These are phyloP conservation scores for Pseudomyrmex dendroicus DNA, from an alignment of 1,140 invertebrate genomes.

Conservation along the genomic window DNA sequence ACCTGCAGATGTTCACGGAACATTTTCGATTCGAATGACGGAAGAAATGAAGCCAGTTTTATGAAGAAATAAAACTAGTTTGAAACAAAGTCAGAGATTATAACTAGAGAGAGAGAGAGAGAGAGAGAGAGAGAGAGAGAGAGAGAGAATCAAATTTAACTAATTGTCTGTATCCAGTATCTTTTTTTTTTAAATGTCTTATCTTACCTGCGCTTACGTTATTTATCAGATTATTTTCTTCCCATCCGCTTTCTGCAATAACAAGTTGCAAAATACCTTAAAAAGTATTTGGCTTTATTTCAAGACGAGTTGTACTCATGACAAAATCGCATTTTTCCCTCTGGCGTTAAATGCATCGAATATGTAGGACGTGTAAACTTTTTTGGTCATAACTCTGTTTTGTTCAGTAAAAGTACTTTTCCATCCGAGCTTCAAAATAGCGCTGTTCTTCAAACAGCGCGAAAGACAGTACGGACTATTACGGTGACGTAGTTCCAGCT, in stretches of 20 bases:
- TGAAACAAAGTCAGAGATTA: no score
- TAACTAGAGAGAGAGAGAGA: no score
- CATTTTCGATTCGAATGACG: no score
- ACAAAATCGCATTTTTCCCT: constrained; percentile 1
- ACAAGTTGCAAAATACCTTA: constrained; percentile 16
- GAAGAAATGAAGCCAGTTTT: no score
- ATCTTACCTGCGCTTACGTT: not conserved
- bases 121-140: no score
- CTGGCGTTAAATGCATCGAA: constrained; percentile 19
- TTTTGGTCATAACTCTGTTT: constrained; percentile 14
- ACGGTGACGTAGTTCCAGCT: not conserved
- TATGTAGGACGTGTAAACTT: not conserved
- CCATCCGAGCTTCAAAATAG: constrained; percentile 12
- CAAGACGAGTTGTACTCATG: constrained; percentile 33
- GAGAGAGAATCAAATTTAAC: no score
- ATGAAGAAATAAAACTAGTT: no score
- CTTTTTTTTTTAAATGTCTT: constrained; percentile 3
- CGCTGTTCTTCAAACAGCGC: not conserved
- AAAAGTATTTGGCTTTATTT: constrained; percentile 29
- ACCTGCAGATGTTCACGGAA: no score
- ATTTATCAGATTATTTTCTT: not conserved
- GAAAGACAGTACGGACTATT: not conserved
- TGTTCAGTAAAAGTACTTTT: not conserved
- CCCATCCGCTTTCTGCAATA: not conserved
- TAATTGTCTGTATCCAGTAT: no score